phyloP scores from a whole-genome alignment of 2,888 invertebrate species.

The Drosophila parthenogenetica region DNA sequence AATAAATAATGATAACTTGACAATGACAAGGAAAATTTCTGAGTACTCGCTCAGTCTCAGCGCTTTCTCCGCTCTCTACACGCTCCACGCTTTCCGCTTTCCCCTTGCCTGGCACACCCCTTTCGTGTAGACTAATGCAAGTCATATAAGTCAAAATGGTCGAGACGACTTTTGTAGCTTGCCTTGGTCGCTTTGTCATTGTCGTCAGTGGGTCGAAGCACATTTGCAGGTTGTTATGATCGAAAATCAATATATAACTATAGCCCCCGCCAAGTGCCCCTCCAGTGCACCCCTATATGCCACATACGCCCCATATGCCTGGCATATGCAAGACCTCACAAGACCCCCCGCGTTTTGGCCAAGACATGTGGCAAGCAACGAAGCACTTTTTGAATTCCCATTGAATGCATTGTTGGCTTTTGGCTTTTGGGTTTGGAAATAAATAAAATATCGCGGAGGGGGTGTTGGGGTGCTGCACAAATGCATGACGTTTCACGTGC shows the following conservation, averaged over 20 bases:
- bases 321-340: too few relatives aligned
- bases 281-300: not conserved
- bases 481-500: conserved; percentile 25
- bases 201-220: conserved; percentile 33
- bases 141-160: conserved; percentile 50
- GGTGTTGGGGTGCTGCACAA: too few relatives aligned
- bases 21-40: conserved; percentile 59
- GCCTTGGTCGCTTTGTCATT: conserved; percentile 30
- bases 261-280: not conserved
- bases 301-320: too few relatives aligned
- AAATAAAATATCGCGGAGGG: conserved; percentile 30
- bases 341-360: not conserved
- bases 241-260: conserved; percentile 71
- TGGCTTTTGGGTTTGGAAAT: conserved; percentile 34
- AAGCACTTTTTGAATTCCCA: conserved; percentile 34
- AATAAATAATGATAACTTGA: conserved; percentile 75
- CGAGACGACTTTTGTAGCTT: conserved; percentile 35
- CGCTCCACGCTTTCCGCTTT: too few relatives aligned
- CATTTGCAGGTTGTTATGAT: conserved; percentile 74
- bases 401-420: conserved; percentile 40
- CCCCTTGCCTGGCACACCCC: not conserved
- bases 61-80: not conserved
- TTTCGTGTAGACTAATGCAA: conserved; percentile 15
- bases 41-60: not conserved
- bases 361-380: conserved; percentile 23